phyloP scores from a whole-genome alignment of 2,113 vertebrate species.

The Otocyon megalotis region DNA sequence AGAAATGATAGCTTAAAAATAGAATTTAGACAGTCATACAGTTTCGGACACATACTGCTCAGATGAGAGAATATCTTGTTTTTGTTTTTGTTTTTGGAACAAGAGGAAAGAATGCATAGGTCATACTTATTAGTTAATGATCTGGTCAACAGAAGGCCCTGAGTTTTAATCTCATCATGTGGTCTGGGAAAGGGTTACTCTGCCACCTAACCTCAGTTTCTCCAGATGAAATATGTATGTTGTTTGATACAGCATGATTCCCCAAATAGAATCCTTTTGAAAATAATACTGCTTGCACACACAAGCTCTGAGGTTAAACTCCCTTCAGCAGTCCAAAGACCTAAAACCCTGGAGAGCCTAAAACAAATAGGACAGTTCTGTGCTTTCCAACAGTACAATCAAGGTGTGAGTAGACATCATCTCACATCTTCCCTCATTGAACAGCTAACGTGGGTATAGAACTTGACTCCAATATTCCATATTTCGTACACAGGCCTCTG shows the following conservation, averaged over 20 bases:
- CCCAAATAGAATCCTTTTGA: neutral
- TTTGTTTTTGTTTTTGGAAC: neutral
- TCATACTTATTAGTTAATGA: constrained; percentile 54
- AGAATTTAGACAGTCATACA: neutral
- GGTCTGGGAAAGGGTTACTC: constrained; percentile 15
- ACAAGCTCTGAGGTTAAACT: neutral
- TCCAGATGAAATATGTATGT: constrained; percentile 44
- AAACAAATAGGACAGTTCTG: neutral
- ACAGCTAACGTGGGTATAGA: neutral
- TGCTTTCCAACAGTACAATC: neutral
- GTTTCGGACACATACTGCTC: constrained; percentile 1
- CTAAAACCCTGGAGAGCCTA: neutral
- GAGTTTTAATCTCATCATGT: constrained; percentile 36
- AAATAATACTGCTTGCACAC: neutral
- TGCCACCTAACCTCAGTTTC: constrained; percentile 60
- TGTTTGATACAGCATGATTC: neutral
- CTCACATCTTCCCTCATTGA: neutral
- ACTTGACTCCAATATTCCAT: neutral
- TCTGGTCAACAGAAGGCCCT: constrained; percentile 55
- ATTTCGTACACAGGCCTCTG: neutral
- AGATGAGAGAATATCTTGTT: neutral
- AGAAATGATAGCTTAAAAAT: constrained; percentile 40
- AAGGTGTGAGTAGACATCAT: neutral
- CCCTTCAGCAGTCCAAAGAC: neutral
- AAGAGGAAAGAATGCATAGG: constrained; percentile 47